Evolutionary conservation across 2,113 vertebrate genomes (phyloP).

Genomic region (Lepus americanus): DNA sequence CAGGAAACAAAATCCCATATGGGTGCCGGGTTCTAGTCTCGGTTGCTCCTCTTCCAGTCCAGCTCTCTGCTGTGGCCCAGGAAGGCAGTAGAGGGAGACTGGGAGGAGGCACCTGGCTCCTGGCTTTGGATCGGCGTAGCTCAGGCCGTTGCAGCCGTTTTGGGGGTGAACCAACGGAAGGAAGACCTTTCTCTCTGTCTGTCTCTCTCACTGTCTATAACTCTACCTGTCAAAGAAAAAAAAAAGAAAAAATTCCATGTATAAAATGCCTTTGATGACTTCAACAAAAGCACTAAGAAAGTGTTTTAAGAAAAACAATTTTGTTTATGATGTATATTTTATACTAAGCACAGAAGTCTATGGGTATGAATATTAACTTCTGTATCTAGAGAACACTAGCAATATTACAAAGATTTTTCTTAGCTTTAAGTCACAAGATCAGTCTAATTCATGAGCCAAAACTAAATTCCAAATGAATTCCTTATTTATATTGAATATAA

Average conservation of each 20-base stretch:
- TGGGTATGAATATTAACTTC: not conserved
- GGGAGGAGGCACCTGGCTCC: too few species aligned
- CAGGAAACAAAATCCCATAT: not conserved
- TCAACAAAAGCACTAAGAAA: conserved; percentile 2
- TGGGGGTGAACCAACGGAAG: too few species aligned
- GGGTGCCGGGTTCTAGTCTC: too few species aligned
- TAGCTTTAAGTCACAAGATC: not conserved
- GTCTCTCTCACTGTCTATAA: too few species aligned
- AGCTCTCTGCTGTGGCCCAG: too few species aligned
- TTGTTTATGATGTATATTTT: not conserved
- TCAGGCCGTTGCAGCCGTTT: too few species aligned
- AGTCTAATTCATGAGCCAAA: not conserved
- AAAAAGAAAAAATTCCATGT: not conserved
- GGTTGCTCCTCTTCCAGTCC: too few species aligned
- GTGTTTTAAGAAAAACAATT: not conserved
- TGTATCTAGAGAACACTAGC: not conserved
- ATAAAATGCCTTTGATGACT: not conserved
- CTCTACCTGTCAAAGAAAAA: too few species aligned
- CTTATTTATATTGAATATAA: not conserved
- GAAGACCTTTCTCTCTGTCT: too few species aligned
- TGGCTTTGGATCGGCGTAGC: too few species aligned
- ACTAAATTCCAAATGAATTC: not conserved
- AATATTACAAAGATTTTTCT: conserved; percentile 23
- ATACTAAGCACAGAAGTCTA: not conserved
- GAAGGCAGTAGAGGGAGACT: too few species aligned